Percentiles rank a stretch among this genome's conserved stretches.
Evolutionary conservation across 2,888 invertebrate species (phyloP).

Genomic region (Acronicta alni): DNA sequence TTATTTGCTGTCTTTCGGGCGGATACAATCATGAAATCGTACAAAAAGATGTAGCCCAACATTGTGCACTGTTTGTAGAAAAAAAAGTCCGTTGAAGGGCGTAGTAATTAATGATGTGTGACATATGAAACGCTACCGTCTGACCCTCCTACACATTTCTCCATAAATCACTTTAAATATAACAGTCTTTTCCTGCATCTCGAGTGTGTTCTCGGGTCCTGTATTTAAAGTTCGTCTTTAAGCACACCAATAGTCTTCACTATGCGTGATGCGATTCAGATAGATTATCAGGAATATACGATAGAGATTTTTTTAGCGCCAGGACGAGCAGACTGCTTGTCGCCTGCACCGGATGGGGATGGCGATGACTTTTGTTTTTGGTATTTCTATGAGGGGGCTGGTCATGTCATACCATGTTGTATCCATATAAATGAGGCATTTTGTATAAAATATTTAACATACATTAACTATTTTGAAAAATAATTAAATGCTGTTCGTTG

Average conservation of each 20-base stretch:
- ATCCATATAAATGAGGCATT: background rate
- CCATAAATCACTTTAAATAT: constrained; percentile 70
- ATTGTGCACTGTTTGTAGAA: constrained; percentile 9
- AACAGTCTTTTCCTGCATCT: constrained; percentile 40
- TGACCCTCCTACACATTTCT: constrained; percentile 66
- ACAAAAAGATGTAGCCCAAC: constrained; percentile 11
- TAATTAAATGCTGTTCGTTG: too few relatives aligned
- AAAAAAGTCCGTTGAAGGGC: constrained; percentile 56
- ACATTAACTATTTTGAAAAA: too few relatives aligned
- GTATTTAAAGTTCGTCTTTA: constrained; percentile 46
- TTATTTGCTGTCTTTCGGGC: background rate
- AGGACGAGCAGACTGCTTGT: constrained; percentile 73
- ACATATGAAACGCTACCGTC: constrained; percentile 78
- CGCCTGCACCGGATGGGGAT: constrained; percentile 73
- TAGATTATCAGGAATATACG: constrained; percentile 57
- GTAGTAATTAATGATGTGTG: constrained; percentile 80
- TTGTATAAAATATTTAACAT: too few relatives aligned
- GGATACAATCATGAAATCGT: background rate
- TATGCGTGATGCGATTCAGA: constrained; percentile 29
- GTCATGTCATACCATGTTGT: background rate
- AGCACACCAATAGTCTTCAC: constrained; percentile 3
- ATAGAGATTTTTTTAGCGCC: constrained; percentile 57
- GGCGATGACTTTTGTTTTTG: constrained; percentile 18
- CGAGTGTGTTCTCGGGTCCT: constrained; percentile 27
- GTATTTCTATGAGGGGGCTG: background rate